These are phyloP conservation scores for Drosophila orena DNA, from an alignment of 1,140 invertebrate genomes.

Conservation along the genomic window DNA sequence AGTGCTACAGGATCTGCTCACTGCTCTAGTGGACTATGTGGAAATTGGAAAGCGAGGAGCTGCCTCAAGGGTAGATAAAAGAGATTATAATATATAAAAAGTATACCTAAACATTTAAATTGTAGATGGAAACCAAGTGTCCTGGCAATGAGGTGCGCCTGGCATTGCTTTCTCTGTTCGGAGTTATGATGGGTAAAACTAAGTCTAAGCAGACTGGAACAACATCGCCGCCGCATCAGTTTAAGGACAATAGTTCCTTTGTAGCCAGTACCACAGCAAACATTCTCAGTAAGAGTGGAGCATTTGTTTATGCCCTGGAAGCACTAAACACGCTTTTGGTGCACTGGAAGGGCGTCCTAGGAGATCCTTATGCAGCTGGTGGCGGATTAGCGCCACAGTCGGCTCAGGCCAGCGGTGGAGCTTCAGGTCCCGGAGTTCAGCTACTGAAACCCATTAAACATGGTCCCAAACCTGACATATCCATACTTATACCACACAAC, in stretches of 20 bases:
- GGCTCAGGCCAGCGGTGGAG: conserved; percentile 1
- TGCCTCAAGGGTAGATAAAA: conserved; percentile 57
- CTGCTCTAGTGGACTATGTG: conserved; percentile 91
- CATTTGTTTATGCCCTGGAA: conserved; percentile 93
- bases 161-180: conserved; percentile 92
- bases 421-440: conserved; percentile 31
- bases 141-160: conserved; percentile 93
- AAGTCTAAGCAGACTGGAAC: conserved; percentile 81
- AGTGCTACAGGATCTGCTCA: conserved; percentile 91
- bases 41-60: conserved; percentile 88
- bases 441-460: conserved; percentile 92
- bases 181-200: conserved; percentile 84
- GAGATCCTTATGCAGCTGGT: conserved; percentile 84
- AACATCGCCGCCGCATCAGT: conserved; percentile 86
- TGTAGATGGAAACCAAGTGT: conserved; percentile 85
- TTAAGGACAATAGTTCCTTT: conserved; percentile 88
- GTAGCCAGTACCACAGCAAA: conserved; percentile 91
- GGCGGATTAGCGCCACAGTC: conserved; percentile 19
- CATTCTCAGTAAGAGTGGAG: conserved; percentile 90
- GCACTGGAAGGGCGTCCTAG: conserved; percentile 89
- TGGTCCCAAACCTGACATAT: conserved; percentile 95
- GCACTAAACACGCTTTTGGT: conserved; percentile 92
- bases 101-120: neutral
- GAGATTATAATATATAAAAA: neutral
- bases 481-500: conserved; percentile 96